A percentile compares a stretch with the other conserved stretches of the same genome.
Evolutionary conservation across 1,140 invertebrate genomes (phyloP).

Genomic region (Bombyx mandarina): DNA sequence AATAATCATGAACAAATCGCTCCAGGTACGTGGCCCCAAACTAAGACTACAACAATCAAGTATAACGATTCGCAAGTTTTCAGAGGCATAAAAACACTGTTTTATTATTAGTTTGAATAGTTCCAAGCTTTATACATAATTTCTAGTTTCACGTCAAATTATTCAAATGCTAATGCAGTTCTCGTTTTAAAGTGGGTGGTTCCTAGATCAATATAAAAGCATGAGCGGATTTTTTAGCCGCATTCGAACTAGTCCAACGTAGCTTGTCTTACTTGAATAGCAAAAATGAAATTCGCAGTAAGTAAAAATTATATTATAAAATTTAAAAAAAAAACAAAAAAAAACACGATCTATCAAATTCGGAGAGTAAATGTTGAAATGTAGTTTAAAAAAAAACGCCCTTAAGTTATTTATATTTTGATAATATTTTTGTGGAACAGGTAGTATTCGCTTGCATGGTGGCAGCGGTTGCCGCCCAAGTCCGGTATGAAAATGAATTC

Average conservation of each 20-base stretch:
- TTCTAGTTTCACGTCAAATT: constrained; percentile 41
- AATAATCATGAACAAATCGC: too few relatives aligned
- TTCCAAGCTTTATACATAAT: constrained; percentile 38
- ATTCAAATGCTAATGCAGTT: constrained; percentile 65
- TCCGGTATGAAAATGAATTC: constrained; percentile 11
- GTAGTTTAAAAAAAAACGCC: constrained; percentile 13
- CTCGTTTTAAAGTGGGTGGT: constrained; percentile 49
- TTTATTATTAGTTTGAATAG: constrained; percentile 10
- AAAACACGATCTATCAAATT: constrained; percentile 6
- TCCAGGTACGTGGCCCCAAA: too few relatives aligned
- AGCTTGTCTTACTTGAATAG: constrained; percentile 41
- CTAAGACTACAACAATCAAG: too few relatives aligned
- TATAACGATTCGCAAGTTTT: not conserved
- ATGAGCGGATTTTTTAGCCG: constrained; percentile 49
- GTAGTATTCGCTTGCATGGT: constrained; percentile 40
- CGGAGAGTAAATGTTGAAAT: constrained; percentile 7
- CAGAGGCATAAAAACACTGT: too few relatives aligned
- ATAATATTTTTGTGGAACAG: constrained; percentile 33
- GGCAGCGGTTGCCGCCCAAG: constrained; percentile 38
- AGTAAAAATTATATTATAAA: constrained; percentile 22
- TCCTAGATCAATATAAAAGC: constrained; percentile 55
- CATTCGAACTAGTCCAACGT: constrained; percentile 60
- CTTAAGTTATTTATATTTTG: constrained; percentile 6
- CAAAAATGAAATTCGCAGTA: constrained; percentile 55
- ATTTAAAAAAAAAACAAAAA: not conserved